phyloP scores from a whole-genome alignment of 2,113 vertebrate species.

The Phycodurus eques region DNA sequence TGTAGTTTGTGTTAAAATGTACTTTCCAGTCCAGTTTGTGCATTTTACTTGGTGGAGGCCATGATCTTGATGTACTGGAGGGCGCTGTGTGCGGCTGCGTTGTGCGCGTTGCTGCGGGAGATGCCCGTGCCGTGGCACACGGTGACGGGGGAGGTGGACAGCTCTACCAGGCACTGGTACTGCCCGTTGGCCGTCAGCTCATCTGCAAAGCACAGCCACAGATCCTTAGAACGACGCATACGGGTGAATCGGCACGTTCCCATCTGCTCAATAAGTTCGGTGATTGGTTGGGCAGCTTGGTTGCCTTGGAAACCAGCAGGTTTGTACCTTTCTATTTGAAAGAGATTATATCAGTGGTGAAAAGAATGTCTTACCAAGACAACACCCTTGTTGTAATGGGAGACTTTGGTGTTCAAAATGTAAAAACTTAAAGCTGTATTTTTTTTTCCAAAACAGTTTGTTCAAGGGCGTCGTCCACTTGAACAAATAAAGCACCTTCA shows the following conservation, averaged over 20 bases:
- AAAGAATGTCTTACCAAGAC: background rate
- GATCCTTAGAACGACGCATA: background rate
- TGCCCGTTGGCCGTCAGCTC: constrained; percentile 82
- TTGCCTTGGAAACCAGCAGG: background rate
- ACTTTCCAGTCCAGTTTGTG: background rate
- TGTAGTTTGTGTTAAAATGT: background rate
- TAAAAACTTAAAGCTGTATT: background rate
- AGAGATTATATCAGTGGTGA: background rate
- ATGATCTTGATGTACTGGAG: constrained; percentile 83
- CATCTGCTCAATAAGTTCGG: background rate
- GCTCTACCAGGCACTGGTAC: constrained; percentile 80
- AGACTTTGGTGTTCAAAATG: background rate
- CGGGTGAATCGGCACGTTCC: background rate
- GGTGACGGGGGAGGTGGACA: constrained; percentile 79
- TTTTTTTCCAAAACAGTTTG: too few relatives aligned
- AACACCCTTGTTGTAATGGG: background rate
- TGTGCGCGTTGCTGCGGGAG: constrained; percentile 77
- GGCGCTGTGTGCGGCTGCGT: constrained; percentile 80
- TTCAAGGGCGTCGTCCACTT: too few relatives aligned
- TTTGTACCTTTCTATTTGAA: background rate
- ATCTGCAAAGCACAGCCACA: constrained; percentile 63
- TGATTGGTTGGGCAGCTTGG: background rate
- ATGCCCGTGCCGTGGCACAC: constrained; percentile 82
- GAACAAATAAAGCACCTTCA: too few relatives aligned
- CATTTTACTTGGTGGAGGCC: constrained; percentile 60